Base-by-base conservation (phyloP, 2,888 invertebrate species). In the Bombylius discolor region DNA sequence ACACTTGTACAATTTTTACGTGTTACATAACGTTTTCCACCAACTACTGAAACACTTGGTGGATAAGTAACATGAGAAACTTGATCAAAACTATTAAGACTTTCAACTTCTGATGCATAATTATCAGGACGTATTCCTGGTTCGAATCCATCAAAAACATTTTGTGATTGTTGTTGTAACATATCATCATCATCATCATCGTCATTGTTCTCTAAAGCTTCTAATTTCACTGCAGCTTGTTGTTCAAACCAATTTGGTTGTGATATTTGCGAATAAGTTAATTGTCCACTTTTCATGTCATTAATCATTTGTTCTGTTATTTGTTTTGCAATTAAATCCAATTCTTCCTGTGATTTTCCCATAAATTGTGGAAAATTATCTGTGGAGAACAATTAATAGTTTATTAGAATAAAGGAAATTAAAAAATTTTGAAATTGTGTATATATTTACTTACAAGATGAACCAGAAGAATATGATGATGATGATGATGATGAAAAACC, bases 241-340 rank as follows among this genome's bases (percentile, higher is more conserved):
- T 65, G 62, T 54, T 74, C 74, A 55, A 74, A 74, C 59, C 68
- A 74, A 47, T 68, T 67, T 0, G 72, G 69, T 55, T 71, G 66
- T 0, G 64, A 62, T 14, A 73, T 66, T 33, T 67, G 63, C 13
- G 51, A 63, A 14, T 73, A 70, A 42, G 53, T 63, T 0, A 68
- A 47, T 7, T 62, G 58, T 5, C 73, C 72, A 47, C 64, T 66
- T 6, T 65, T 65, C 67, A 73, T 66, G 56, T 72, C 71, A 3
- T 62, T 57, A 4, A 72, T 63, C 56, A 73, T 63, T 59, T 70
- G 62, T 46, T 69, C 66, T 9, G 67, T 65, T 59, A 73, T 53
- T 33, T 61, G 55, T 42, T 58, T 58, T 7, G 62, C 56, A 0
- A 62, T 8, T 31, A 39, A 11, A 47, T 61, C 61, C 4, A 62